Base-by-base conservation (phyloP, 30 jellyfish, hydroid and myxozoan species). In the Pelagia noctiluca region DNA sequence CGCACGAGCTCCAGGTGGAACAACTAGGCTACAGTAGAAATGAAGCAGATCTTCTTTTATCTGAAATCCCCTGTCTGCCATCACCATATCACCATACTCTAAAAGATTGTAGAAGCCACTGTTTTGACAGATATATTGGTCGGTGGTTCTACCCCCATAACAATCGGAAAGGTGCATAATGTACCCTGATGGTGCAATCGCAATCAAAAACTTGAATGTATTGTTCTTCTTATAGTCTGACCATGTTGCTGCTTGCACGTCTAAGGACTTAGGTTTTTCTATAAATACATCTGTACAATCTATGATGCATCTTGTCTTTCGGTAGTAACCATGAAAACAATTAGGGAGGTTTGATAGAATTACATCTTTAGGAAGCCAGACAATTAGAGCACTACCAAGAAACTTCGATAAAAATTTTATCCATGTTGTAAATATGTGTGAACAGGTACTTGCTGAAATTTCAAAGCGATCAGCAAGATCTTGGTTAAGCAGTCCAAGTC, bases 151-250 rank as follows among this genome's bases (percentile, higher is more conserved):
- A 8, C 90, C 84, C 28, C 78, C 96, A 85, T 74, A 85, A 42
- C 90, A 75, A 30, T 72, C 83, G 22, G 89, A 84, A 38, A 74
- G 30, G 46, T 26, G 60, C 30, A n/a, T n/a, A n/a, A n/a, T n/a
- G n/a, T n/a, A n/a, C n/a, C n/a, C n/a, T n/a, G n/a, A n/a, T n/a
- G n/a, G 84, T 13, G 89, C 34, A 31, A 84, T 57, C 29, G 71
- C 95, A 71, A 84, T 54, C 34, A 71, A 53, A 74, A 84, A 75
- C 47, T 84, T 84, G 19, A 22, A 84, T 84, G 67, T 84, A 57
- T 26, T 84, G 95, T 10, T n/a, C n/a, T 74, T 65, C 49, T 84
- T 71, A 63, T 84, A 72, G n/a, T 84, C 89, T 31, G 95, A 84
- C 95, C 90, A 85, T 4, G 78, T 72, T 22, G 71, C 76, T 23